Conservation (phyloP, 2,888 invertebrate genomes). For the Acholoe squamosa region DNA sequence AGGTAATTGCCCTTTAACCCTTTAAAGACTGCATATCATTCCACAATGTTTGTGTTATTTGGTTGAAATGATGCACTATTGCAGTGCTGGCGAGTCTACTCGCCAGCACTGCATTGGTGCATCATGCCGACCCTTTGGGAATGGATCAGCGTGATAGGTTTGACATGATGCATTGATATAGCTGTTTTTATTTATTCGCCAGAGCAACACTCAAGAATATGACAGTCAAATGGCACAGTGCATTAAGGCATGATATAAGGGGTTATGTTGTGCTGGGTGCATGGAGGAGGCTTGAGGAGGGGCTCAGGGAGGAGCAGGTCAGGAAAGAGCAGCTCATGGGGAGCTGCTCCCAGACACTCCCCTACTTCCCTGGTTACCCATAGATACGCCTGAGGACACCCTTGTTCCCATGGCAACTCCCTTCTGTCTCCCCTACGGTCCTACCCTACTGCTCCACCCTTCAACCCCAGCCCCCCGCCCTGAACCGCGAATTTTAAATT, state of each 20-base stretch:
- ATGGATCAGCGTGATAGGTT: too few relatives aligned
- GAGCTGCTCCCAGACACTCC: neutral
- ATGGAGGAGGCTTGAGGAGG: neutral
- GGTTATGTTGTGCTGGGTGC: conserved; percentile 5
- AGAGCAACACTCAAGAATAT: too few relatives aligned
- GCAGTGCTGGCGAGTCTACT: too few relatives aligned
- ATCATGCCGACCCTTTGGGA: too few relatives aligned
- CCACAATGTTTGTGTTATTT: too few relatives aligned
- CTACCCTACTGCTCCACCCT: neutral
- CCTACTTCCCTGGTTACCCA: neutral
- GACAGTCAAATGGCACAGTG: too few relatives aligned
- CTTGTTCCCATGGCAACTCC: conserved; percentile 38
- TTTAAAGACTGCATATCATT: too few relatives aligned
- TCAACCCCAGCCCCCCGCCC: neutral
- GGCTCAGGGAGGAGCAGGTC: neutral
- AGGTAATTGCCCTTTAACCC: conserved; percentile 18
- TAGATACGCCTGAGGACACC: conserved; percentile 41
- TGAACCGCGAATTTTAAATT: conserved; percentile 19
- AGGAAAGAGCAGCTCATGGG: conserved; percentile 17
- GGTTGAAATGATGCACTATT: too few relatives aligned
- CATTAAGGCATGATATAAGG: too few relatives aligned
- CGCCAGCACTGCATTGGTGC: too few relatives aligned
- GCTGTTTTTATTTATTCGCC: too few relatives aligned
- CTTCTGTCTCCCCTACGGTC: neutral
- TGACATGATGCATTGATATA: too few relatives aligned